These are phyloP conservation scores for Baryphthengus martii DNA, from an alignment of 2,113 vertebrate genomes.

Conservation along the genomic window DNA sequence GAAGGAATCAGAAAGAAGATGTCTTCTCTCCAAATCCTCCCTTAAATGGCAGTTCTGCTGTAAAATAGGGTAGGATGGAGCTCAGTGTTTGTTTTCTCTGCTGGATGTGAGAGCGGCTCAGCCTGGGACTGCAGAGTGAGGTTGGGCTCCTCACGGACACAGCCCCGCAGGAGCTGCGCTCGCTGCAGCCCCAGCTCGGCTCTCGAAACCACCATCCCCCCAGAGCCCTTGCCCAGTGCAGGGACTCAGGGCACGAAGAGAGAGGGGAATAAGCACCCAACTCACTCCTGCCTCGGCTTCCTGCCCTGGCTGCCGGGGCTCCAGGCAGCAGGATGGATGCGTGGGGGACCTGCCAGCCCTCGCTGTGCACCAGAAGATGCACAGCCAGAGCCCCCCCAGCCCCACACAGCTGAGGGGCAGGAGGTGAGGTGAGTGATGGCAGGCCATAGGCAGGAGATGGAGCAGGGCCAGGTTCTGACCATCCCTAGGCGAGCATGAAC, in stretches of 20 bases:
- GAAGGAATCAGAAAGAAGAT: not conserved
- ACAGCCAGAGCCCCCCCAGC: not conserved
- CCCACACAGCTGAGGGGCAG: rapidly evolving
- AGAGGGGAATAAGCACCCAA: not conserved
- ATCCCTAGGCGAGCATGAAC: not conserved
- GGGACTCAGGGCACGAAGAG: not conserved
- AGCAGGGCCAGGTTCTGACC: not conserved
- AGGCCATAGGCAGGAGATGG: not conserved
- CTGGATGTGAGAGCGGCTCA: not conserved
- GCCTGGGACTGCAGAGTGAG: not conserved
- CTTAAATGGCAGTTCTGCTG: slow-evolving; percentile 37
- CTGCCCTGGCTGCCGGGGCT: not conserved
- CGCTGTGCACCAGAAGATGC: not conserved
- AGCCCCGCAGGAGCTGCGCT: not conserved
- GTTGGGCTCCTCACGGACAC: not conserved
- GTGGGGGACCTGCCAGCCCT: rapidly evolving
- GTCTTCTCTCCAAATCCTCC: not conserved
- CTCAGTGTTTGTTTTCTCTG: not conserved
- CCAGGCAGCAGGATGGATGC: not conserved
- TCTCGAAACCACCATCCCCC: not conserved
- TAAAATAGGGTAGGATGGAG: not conserved
- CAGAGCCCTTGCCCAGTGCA: not conserved
- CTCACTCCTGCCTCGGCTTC: not conserved
- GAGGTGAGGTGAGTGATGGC: not conserved
- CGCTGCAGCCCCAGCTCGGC: not conserved